Evolutionary conservation across 1,140 invertebrate genomes (phyloP).

Genomic region (Neodiprion pinetum): DNA sequence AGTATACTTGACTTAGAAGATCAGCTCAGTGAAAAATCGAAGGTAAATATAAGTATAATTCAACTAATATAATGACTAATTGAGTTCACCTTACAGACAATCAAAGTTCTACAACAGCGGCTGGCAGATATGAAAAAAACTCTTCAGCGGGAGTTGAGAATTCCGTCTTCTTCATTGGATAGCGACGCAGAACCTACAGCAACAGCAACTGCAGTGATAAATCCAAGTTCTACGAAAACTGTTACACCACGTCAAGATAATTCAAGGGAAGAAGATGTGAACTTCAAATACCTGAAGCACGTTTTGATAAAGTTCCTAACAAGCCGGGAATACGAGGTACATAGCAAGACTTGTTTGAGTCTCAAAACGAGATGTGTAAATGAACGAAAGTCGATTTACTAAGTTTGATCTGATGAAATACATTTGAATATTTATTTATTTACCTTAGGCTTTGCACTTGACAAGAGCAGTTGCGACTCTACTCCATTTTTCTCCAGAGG

Average conservation of each 20-base stretch:
- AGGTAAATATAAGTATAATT: constrained; percentile 39
- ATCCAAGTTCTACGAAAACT: constrained; percentile 65
- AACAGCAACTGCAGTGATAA: constrained; percentile 55
- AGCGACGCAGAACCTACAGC: constrained; percentile 46
- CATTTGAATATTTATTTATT: constrained; percentile 27
- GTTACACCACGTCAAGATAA: constrained; percentile 52
- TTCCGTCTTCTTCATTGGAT: constrained; percentile 55
- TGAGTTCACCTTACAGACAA: constrained; percentile 69
- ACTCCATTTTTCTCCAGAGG: constrained; percentile 83
- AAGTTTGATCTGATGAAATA: constrained; percentile 3
- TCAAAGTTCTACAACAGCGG: constrained; percentile 87
- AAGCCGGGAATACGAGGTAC: constrained; percentile 80
- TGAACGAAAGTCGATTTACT: constrained; percentile 6
- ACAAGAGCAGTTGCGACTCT: constrained; percentile 87
- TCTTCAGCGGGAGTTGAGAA: constrained; percentile 82
- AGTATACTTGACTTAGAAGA: constrained; percentile 74
- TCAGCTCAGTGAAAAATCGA: constrained; percentile 73
- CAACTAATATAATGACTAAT: constrained; percentile 20
- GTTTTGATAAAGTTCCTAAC: constrained; percentile 92
- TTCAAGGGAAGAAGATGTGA: constrained; percentile 74
- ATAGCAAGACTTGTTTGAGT: constrained; percentile 22
- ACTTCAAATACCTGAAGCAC: constrained; percentile 89
- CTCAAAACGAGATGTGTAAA: not conserved
- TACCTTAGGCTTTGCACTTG: constrained; percentile 83
- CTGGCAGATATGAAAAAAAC: constrained; percentile 91